Evolutionary conservation across 2,888 invertebrate genomes (phyloP), one percentile per base, ranked within the genome.

Genomic region (Calameuta pallipes): DNA sequence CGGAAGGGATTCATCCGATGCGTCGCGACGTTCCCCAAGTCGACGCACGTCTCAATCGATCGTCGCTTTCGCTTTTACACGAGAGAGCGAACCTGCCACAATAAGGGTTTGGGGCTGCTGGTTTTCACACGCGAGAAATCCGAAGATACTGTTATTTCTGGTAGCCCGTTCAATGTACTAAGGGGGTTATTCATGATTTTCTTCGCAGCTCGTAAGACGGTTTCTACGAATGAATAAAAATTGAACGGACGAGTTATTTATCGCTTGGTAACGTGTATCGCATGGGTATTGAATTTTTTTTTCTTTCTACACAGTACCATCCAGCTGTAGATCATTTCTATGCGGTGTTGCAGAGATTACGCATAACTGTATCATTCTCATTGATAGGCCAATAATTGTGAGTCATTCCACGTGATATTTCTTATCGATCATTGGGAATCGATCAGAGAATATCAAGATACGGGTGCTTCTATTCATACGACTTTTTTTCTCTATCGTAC

Each of bases 1-100:
- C 82, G 83, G 80, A 82, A 83, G 79, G 79, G 80, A 78, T 80
- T 79, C 81, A 79, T 84, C 82, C 82, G 81, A 82, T 82, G 75
- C 79, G 79, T 80, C 71, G 30, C 70, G 80, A 79, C 79, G 80
- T 84, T 84, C 78, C 41, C 56, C 76, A 73, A 84, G 78, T 85
- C 82, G 78, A 84, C 80, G 83, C 80, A 83, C 82, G 79, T 84
- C 74, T 71, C 79, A 80, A 78, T 81, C 82, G 84, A 85, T 83
- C 81, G 75, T 33, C 74, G 73, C 81, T 41, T 34, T 78, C 78
- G 79, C 75, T 81, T 71, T 78, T 56, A 56, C 56, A 56, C 56
- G 56, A 23, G 56, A 56, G 56, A 56, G 1, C 56, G 9, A 56
- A 23, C 56, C 56, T 56, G 56, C 56, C 23, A 23, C 56, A 56